A percentile compares a stretch with the other conserved stretches of the same genome.
These are phyloP conservation scores for Oppia nitens DNA, from an alignment of 1,140 invertebrate species.

Conservation along the genomic window DNA sequence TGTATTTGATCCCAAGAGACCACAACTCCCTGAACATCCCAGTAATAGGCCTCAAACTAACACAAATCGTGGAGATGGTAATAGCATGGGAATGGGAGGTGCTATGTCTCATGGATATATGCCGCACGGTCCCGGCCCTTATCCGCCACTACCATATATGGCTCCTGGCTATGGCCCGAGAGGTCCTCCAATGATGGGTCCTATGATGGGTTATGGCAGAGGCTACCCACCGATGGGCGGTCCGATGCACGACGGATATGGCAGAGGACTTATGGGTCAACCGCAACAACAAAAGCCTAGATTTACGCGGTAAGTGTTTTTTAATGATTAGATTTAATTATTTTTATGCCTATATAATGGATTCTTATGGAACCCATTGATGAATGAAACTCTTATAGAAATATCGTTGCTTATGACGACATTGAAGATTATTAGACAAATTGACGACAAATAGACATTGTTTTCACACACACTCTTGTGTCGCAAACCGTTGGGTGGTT, in stretches of 20 bases:
- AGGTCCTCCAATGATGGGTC: background rate
- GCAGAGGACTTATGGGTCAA: background rate
- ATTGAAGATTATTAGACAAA: background rate
- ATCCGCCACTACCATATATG: slow-evolving; percentile 15
- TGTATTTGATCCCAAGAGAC: slow-evolving; percentile 79
- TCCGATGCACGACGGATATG: background rate
- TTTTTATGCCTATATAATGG: background rate
- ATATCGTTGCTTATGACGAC: background rate
- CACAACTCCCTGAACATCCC: slow-evolving; percentile 75
- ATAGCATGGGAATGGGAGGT: slow-evolving; percentile 13
- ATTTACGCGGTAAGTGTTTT: background rate
- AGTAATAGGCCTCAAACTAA: slow-evolving; percentile 33
- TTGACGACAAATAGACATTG: background rate
- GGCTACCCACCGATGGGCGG: background rate
- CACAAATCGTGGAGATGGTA: slow-evolving; percentile 13
- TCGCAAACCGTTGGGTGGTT: background rate
- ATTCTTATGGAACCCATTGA: background rate
- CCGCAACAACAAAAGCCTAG: background rate
- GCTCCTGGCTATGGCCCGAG: slow-evolving; percentile 1
- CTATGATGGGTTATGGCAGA: background rate
- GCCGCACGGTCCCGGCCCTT: slow-evolving; percentile 8
- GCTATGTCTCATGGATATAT: background rate
- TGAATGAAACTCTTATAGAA: background rate
- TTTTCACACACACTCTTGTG: background rate
- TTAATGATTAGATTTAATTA: background rate